Conservation (phyloP, 2,113 vertebrate genomes). For the Melanocharis versteri region DNA sequence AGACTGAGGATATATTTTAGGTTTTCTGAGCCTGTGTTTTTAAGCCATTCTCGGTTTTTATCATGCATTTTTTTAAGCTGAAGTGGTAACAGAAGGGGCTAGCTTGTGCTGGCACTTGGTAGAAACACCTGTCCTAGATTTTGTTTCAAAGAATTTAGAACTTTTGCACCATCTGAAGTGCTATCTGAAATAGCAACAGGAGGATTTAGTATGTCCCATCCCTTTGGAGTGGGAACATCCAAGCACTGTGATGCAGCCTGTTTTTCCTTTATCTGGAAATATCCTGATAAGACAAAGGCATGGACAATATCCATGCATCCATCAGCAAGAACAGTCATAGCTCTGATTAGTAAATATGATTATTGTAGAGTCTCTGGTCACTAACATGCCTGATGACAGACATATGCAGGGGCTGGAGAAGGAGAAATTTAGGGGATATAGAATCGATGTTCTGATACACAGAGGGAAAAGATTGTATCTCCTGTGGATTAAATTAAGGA, state of each 20-base stretch:
- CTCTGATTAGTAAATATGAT: not conserved
- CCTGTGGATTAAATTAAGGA: not conserved
- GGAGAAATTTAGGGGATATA: not conserved
- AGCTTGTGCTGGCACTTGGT: not conserved
- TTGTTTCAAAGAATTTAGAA: not conserved
- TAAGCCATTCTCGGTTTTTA: not conserved
- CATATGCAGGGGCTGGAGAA: not conserved
- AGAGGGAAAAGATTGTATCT: not conserved
- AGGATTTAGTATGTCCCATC: not conserved
- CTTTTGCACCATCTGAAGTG: not conserved
- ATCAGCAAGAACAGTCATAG: not conserved
- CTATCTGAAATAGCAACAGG: not conserved
- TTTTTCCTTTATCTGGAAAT: not conserved
- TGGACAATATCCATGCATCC: not conserved
- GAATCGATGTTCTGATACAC: not conserved
- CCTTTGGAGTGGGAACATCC: not conserved
- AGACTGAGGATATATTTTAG: not conserved
- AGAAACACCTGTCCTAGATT: not conserved
- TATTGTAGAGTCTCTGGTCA: not conserved
- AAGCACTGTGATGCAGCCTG: not conserved
- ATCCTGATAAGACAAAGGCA: not conserved
- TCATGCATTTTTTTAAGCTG: not conserved
- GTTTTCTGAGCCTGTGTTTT: not conserved
- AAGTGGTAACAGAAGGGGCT: not conserved
- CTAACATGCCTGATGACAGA: accelerated